Base-by-base conservation (phyloP, 2,113 vertebrate species). In the Elephas maximus region DNA sequence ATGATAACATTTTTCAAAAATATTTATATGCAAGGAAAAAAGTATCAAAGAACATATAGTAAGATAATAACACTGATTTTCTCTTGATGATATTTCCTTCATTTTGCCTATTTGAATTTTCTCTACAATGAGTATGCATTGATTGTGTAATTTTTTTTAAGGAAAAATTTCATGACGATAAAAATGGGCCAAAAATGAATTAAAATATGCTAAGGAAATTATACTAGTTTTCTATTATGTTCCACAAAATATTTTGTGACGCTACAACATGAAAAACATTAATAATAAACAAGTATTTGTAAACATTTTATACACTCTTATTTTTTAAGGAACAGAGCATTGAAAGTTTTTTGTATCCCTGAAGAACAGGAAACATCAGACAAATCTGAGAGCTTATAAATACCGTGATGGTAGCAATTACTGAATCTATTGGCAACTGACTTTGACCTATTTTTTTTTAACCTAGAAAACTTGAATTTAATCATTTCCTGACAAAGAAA, bases 401-500 rank as follows among this genome's bases (percentile, higher is more conserved):
- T 28, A 71, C 71, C 62, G 23, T 78, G 57, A 18, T 73, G 37
- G 79, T 84, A 41, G 10, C 51, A 84, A 0, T 82, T 18, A 37
- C 15, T 94, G 67, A 83, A 18, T 79, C 20, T 92, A n/a, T 78
- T 92, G 48, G 82, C 62, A 3, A 53, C 62, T 74, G 91, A 71
- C 30, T 65, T 97, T 33, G 15, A 63, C 20, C 48, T 53, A 18
- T 51, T 93, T 94, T 85, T 77, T 77, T 67, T 96, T 86, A 96
- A 84, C 86, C 91, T 97, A 98, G 67, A 83, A 97, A 90, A 1
- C 4, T 14, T 94, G 57, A 62, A 86, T 80, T 51, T 91, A 78
- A 90, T 94, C 69, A 83, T 79, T 95, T 97, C 78, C 92, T 90
- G 44, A 0, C 3, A 21, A 81, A 97, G 93, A 78, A 86, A 98